Base-by-base conservation (phyloP, 2,888 invertebrate genomes). In the Hirudinaria manillensis region DNA sequence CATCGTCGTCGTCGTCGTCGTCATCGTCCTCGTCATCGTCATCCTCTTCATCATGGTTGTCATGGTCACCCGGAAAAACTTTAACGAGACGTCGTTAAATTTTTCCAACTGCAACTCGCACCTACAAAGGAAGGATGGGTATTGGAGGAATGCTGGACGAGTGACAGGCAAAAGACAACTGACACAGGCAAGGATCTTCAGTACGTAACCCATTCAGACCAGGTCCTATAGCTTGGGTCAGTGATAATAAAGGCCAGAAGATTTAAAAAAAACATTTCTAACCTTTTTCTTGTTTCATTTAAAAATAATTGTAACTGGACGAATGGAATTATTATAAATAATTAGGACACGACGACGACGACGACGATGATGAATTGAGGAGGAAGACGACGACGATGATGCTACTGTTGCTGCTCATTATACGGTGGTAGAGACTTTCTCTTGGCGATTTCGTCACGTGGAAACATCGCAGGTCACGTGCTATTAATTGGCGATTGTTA, bases 391-490 rank as follows among this genome's bases (percentile, higher is more conserved):
- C 7, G 61, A 61, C 3, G 24, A 61, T 1, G 61, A n/a, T 19
- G 61, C 29, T 61, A n/a, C 7, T 61, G 61, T 27, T 61, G 61
- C 6, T 61, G 61, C 29, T 61, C 61, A 29, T 61, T 61, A 61
- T 61, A 16, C 7, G 61, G 29, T 29, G 29, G 24, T 24, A n/a
- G 29, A 61, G 61, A 61, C 61, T 7, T 61, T 61, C 29, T 61
- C 61, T 45, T 61, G 61, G 24, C 61, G 61, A 61, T 61, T 61
- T 61, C 61, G 61, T 61, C 61, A 61, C 61, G 61, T 61, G 61
- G 61, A 61, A 61, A 29, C 61, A 61, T 61, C 29, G 61, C 61
- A 61, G 61, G 24, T 29, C 61, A 61, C 61, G 61, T 61, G 61
- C 10, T 61, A 61, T 61, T 61, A 61, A 61, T 61, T 61, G 61